Evolutionary conservation across 2,113 vertebrate species (phyloP).

Genomic region (Corynorhinus townsendii): DNA sequence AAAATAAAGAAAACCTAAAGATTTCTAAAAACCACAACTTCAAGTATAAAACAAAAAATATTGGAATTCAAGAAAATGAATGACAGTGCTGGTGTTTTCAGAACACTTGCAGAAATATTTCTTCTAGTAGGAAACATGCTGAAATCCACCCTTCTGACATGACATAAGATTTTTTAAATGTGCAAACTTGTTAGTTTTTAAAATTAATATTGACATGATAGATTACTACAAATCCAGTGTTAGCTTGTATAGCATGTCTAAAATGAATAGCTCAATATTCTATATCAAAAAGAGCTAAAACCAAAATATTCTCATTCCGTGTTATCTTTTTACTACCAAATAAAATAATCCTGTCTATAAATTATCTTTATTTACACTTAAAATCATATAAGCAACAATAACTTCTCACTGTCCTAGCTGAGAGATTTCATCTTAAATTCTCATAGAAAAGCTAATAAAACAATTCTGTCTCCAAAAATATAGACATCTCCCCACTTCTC

Average conservation of each 20-base stretch:
- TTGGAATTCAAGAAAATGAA: slow-evolving; percentile 59
- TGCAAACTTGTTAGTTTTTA: not conserved
- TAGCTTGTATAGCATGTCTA: not conserved
- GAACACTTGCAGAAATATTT: slow-evolving; percentile 63
- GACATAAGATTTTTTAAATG: not conserved
- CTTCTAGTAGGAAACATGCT: slow-evolving; percentile 45
- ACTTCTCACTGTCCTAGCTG: not conserved
- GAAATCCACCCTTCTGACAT: slow-evolving; percentile 46
- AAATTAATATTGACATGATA: not conserved
- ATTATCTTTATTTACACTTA: not conserved
- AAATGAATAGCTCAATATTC: not conserved
- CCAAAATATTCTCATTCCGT: not conserved
- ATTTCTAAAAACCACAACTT: slow-evolving; percentile 39
- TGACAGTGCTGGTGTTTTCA: slow-evolving; percentile 50
- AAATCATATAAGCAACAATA: not conserved
- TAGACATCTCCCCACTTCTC: not conserved
- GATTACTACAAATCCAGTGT: not conserved
- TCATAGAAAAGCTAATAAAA: not conserved
- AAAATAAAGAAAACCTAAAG: not conserved
- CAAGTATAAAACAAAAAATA: slow-evolving; percentile 7
- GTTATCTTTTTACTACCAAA: not conserved
- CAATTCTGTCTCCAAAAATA: not conserved
- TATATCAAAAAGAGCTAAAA: not conserved
- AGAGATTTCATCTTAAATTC: not conserved
- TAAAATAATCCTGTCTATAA: not conserved